Evolutionary conservation across 2,113 vertebrate species (phyloP).

Genomic region (Anoura caudifer): DNA sequence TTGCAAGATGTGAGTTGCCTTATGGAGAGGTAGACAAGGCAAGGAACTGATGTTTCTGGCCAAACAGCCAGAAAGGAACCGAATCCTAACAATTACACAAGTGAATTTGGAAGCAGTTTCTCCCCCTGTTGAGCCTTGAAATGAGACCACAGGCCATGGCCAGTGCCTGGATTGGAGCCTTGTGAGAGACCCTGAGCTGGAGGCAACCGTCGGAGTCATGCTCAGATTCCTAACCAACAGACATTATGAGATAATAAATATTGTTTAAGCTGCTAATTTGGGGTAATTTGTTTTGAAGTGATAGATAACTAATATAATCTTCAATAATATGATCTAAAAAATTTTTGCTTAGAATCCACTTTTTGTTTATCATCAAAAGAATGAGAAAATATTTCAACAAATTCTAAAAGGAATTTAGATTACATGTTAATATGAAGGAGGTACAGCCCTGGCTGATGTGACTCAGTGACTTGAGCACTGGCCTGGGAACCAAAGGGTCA

Average conservation of each 20-base stretch:
- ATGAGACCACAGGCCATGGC: not conserved
- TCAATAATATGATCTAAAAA: not conserved
- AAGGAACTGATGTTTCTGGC: not conserved
- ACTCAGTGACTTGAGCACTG: no score
- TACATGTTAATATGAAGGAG: not conserved
- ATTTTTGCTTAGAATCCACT: not conserved
- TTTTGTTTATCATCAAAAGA: not conserved
- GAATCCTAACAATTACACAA: not conserved
- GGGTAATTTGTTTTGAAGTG: not conserved
- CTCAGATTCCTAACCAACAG: not conserved
- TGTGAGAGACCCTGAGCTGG: not conserved
- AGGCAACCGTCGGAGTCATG: not conserved
- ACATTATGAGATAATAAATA: not conserved
- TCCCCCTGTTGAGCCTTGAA: not conserved
- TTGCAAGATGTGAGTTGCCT: not conserved
- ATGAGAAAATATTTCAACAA: constrained; percentile 18
- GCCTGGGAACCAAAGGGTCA: no score
- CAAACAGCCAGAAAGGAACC: not conserved
- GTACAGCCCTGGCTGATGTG: no score
- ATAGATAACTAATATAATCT: not conserved
- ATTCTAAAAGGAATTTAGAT: not conserved
- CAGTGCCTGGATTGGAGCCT: not conserved
- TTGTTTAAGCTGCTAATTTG: not conserved
- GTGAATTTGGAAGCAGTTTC: not conserved
- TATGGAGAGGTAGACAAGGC: not conserved